phyloP scores from a whole-genome alignment of 2,888 invertebrate species.

The Seira musarum region DNA sequence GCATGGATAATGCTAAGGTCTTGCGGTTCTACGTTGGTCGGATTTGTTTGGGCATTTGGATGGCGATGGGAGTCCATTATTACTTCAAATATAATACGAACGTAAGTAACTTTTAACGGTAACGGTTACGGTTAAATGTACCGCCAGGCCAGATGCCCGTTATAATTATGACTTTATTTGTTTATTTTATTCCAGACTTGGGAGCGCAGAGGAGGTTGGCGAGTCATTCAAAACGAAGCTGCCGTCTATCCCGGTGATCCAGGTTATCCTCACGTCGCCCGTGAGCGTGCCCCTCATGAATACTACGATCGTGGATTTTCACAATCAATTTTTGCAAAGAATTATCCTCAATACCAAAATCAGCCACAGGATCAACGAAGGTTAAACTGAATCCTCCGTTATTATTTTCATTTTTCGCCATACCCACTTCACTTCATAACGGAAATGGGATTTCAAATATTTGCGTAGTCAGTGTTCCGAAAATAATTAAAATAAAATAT shows the following conservation, averaged over 20 bases:
- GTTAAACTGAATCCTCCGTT: neutral
- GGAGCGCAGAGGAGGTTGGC: constrained; percentile 84
- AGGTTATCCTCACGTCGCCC: constrained; percentile 79
- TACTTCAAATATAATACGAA: constrained; percentile 87
- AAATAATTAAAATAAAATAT: too few species aligned
- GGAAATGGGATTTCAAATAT: too few species aligned
- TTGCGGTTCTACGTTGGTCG: constrained; percentile 80
- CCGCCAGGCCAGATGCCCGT: neutral
- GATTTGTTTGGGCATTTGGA: constrained; percentile 74
- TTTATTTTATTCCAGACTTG: constrained; percentile 85
- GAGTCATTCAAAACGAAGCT: constrained; percentile 76
- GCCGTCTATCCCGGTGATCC: constrained; percentile 79
- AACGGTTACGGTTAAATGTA: neutral
- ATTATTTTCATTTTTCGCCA: neutral
- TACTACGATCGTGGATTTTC: constrained; percentile 84
- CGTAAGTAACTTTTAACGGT: constrained; percentile 76
- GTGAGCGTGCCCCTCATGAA: constrained; percentile 77
- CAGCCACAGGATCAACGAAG: too few species aligned
- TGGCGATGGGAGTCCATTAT: constrained; percentile 78
- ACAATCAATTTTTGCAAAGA: constrained; percentile 72
- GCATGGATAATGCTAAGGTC: constrained; percentile 75
- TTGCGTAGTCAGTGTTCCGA: too few species aligned
- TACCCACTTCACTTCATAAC: too few species aligned
- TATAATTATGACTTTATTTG: constrained; percentile 35
- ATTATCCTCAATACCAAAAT: constrained; percentile 41